These are phyloP conservation scores for Mareca penelope DNA, from an alignment of 2,797 vertebrate species.

Conservation along the genomic window DNA sequence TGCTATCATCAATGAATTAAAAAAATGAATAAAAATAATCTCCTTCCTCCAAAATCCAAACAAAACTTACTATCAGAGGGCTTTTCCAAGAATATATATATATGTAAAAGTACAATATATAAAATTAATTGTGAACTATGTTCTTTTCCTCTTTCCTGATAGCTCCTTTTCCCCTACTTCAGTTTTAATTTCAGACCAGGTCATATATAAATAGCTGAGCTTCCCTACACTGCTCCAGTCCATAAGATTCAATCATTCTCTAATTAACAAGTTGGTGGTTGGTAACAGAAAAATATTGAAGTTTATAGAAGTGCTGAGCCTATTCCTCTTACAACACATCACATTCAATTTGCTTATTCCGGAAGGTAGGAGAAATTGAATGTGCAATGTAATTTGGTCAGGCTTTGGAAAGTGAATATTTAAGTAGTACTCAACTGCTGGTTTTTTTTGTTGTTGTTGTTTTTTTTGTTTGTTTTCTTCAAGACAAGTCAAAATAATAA, in stretches of 20 bases:
- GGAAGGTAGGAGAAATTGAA: constrained; percentile 48
- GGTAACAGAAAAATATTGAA: constrained; percentile 20
- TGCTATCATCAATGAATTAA: background rate
- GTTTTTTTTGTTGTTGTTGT: background rate
- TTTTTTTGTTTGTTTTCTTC: background rate
- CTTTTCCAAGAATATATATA: background rate
- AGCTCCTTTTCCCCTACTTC: background rate
- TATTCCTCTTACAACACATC: constrained; percentile 21
- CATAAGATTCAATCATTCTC: background rate
- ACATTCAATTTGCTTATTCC: constrained; percentile 21
- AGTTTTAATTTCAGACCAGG: background rate
- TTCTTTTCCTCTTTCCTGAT: background rate
- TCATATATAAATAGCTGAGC: background rate
- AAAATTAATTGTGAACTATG: background rate
- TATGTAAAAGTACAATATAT: background rate
- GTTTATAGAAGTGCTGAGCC: background rate
- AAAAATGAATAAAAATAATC: background rate
- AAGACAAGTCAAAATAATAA: background rate
- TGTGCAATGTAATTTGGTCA: constrained; percentile 33
- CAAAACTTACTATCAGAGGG: fast-evolving
- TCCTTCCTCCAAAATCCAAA: background rate
- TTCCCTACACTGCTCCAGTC: background rate
- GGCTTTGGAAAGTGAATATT: constrained; percentile 24
- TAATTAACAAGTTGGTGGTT: constrained; percentile 30
- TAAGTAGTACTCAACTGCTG: background rate